Conservation (phyloP, 2,888 invertebrate genomes). For the Zaprionus obscuricornis region DNA sequence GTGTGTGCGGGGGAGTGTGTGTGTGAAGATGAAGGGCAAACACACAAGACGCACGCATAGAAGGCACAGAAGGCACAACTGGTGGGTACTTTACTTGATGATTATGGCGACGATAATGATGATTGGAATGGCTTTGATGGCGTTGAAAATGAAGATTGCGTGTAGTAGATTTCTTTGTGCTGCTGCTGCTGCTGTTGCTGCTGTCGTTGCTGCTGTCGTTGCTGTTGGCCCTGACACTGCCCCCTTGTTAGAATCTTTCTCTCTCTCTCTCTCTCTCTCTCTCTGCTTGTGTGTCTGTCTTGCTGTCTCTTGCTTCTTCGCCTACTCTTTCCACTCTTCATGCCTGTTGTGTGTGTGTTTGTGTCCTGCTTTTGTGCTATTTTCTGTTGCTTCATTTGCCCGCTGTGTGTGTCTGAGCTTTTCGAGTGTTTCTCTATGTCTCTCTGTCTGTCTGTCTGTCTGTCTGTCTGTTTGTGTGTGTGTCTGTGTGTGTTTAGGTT, state of each 20-base stretch:
- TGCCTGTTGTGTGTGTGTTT: slow-evolving; percentile 12
- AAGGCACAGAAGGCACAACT: slow-evolving; percentile 76
- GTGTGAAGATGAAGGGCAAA: too few relatives aligned
- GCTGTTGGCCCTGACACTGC: slow-evolving; percentile 28
- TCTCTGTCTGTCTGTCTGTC: not conserved
- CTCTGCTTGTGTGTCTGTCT: slow-evolving; percentile 11
- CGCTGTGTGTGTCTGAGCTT: slow-evolving; percentile 3
- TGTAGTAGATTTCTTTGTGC: slow-evolving; percentile 74
- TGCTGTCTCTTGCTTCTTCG: slow-evolving; percentile 1
- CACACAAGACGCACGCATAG: not conserved
- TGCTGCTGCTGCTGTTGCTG: slow-evolving; percentile 6
- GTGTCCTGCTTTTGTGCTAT: slow-evolving; percentile 19
- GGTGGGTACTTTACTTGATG: slow-evolving; percentile 83
- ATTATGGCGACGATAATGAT: slow-evolving; percentile 83
- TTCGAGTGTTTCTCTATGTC: not conserved
- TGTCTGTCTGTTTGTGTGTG: slow-evolving; percentile 5
- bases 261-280: slow-evolving; percentile 12
- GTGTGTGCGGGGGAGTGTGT: not conserved
- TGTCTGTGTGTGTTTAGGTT: slow-evolving; percentile 23
- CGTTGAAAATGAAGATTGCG: slow-evolving; percentile 81
- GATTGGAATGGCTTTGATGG: slow-evolving; percentile 83
- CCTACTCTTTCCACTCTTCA: too few relatives aligned
- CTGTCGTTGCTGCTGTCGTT: slow-evolving; percentile 24
- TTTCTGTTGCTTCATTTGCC: slow-evolving; percentile 34
- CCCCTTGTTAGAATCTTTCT: too few relatives aligned